Percentiles rank a stretch among this genome's conserved stretches.
phyloP scores from a whole-genome alignment of 2,888 invertebrate genomes.

The Synergus gifuensis region DNA sequence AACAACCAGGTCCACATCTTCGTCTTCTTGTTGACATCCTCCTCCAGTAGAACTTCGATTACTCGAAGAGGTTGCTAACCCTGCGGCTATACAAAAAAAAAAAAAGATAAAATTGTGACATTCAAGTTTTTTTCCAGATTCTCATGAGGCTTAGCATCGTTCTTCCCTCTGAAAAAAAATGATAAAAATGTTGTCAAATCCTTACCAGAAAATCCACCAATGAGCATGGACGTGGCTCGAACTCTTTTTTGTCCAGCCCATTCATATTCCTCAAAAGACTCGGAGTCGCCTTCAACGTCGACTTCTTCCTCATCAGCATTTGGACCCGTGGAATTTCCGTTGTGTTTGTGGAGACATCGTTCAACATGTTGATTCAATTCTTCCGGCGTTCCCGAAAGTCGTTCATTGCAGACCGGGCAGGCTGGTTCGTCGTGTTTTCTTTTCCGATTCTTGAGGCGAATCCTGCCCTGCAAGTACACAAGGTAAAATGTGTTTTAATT shows the following conservation, averaged over 20 bases:
- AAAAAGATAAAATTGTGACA: not conserved
- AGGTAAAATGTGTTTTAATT: constrained; percentile 34
- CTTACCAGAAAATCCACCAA: constrained; percentile 82
- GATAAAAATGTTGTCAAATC: constrained; percentile 4
- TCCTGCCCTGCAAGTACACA: constrained; percentile 71
- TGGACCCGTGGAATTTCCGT: constrained; percentile 85
- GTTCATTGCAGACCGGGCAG: constrained; percentile 91
- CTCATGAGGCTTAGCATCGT: no score
- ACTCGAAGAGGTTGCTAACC: constrained; percentile 77
- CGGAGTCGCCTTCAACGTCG: constrained; percentile 86
- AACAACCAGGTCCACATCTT: constrained; percentile 87
- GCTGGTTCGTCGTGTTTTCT: constrained; percentile 83
- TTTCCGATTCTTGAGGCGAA: constrained; percentile 83
- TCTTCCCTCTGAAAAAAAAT: not conserved
- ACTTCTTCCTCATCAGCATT: constrained; percentile 87
- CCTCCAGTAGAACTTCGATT: constrained; percentile 63
- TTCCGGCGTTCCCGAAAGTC: constrained; percentile 81
- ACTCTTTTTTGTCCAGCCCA: constrained; percentile 95
- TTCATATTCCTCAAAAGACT: constrained; percentile 89
- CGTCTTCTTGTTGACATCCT: constrained; percentile 81
- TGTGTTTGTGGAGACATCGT: constrained; percentile 82
- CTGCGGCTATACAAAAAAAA: constrained; percentile 68
- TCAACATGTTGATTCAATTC: constrained; percentile 87
- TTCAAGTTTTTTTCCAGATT: constrained; percentile 12
- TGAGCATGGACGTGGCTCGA: constrained; percentile 85